Evolutionary conservation across 2,113 vertebrate species (phyloP).

Genomic region (Cyanoramphus novaezelandiae): DNA sequence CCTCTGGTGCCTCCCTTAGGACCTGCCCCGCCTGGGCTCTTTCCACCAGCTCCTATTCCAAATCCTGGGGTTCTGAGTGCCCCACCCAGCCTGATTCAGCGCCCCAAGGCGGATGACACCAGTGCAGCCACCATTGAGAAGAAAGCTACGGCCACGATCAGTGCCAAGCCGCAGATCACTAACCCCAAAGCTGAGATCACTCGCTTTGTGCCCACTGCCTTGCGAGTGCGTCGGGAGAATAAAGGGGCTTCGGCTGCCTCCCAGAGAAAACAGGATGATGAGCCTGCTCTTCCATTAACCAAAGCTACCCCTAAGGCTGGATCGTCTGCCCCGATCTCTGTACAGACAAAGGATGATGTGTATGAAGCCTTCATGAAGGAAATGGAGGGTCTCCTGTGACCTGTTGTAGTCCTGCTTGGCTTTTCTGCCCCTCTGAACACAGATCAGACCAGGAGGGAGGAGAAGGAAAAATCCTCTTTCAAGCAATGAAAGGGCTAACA

Average conservation of each 20-base stretch:
- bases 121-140: conserved; percentile 85
- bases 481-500: neutral
- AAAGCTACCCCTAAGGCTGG: conserved; percentile 78
- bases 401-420: neutral
- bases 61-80: conserved; percentile 92
- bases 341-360: conserved; percentile 98
- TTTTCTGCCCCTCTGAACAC: conserved; percentile 7
- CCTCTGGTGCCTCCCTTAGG: conserved; percentile 83
- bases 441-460: neutral
- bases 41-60: conserved; percentile 85
- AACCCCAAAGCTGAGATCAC: conserved; percentile 97
- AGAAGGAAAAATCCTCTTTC: conserved; percentile 5
- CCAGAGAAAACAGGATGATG: conserved; percentile 75
- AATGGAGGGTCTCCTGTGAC: conserved; percentile 94
- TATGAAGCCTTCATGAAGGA: conserved; percentile 99
- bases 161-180: conserved; percentile 97
- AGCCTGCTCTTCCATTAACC: conserved; percentile 74
- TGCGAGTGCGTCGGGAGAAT: conserved; percentile 92
- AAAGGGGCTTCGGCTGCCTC: conserved; percentile 74
- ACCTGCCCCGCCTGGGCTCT: conserved; percentile 85
- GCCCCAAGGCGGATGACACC: conserved; percentile 88
- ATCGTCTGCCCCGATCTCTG: conserved; percentile 76
- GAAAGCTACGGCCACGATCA: conserved; percentile 91
- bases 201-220: conserved; percentile 92
- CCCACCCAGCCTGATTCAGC: conserved; percentile 91